These are phyloP conservation scores for Panagrolaimus sp. DNA, from an alignment of 1,140 invertebrate genomes.

Conservation along the genomic window DNA sequence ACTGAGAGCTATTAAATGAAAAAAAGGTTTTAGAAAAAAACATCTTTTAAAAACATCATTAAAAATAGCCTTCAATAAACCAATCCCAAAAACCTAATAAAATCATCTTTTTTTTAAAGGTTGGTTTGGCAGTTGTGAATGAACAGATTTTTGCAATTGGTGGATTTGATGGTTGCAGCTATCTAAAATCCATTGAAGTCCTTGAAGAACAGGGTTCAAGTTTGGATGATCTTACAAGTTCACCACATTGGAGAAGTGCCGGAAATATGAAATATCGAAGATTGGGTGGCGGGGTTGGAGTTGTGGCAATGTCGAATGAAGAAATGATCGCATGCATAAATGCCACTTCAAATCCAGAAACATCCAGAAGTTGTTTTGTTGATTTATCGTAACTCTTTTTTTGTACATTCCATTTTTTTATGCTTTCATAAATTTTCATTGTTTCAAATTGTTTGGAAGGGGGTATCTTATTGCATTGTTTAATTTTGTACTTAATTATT, in stretches of 20 bases:
- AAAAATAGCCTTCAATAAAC: no score
- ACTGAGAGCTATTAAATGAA: neutral
- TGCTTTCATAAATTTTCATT: no score
- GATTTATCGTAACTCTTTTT: no score
- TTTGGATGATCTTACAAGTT: conserved; percentile 5
- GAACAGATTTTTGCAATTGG: conserved; percentile 92
- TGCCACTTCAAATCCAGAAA: no score
- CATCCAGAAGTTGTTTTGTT: no score
- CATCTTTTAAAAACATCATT: no score
- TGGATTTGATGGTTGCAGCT: conserved; percentile 94
- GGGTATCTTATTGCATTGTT: no score
- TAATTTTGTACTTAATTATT: no score
- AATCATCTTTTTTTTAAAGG: conserved; percentile 64
- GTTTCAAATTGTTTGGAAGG: no score
- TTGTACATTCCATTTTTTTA: no score
- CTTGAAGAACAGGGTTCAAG: conserved; percentile 78
- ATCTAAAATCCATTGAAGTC: conserved; percentile 95
- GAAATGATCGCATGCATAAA: neutral
- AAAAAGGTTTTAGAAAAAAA: neutral
- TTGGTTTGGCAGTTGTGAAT: conserved; percentile 93
- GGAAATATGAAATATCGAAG: conserved; percentile 97
- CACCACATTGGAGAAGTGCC: conserved; percentile 79
- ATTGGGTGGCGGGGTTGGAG: conserved; percentile 90
- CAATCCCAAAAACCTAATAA: conserved; percentile 17
- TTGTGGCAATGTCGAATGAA: conserved; percentile 59